Base-by-base conservation (phyloP, 1,140 invertebrate species). In the Propsilocerus akamusi region DNA sequence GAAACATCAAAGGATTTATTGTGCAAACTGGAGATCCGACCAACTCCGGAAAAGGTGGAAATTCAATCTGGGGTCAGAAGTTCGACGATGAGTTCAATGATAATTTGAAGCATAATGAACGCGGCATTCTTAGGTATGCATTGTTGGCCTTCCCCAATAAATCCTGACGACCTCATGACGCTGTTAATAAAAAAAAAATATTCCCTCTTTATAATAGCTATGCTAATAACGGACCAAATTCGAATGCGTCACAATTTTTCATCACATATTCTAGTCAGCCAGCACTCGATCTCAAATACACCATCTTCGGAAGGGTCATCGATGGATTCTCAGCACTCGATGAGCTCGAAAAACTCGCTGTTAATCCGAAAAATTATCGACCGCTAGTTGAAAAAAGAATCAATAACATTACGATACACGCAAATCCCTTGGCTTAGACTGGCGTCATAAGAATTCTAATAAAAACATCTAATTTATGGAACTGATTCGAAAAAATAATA, bases 181-280 rank as follows among this genome's bases (percentile, higher is more conserved):
- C n/a, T n/a, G n/a, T n/a, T n/a, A n/a, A n/a, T n/a, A n/a, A n/a
- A n/a, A n/a, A n/a, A n/a, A n/a, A n/a, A n/a, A n/a, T n/a, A n/a
- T n/a, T n/a, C n/a, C n/a, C n/a, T n/a, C n/a, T n/a, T n/a, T n/a
- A n/a, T n/a, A n/a, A n/a, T n/a, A n/a, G n/a, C 11, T 97, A 98
- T 93, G 95, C 95, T n/a, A 98, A 96, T 62, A 97, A 90, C 72
- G 94, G 94, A 17, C 90, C 92, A 11, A 95, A 98, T 63, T 89
- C 89, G n/a, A 99, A 98, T 75, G 86, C 80, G n/a, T 94, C 90
- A 59, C 95, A 99, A 66, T 99, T 98, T 69, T 99, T 97, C 60
- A 86, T 98, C 53, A 86, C 88, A 0, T 97, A 97, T 68, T 80
- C 75, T 5, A 80, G 91, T 53, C 93, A 98, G 58, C 83, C 90